These are phyloP conservation scores for Ctenosaura bakeri DNA, from an alignment of 2,797 vertebrate species.

Conservation along the genomic window DNA sequence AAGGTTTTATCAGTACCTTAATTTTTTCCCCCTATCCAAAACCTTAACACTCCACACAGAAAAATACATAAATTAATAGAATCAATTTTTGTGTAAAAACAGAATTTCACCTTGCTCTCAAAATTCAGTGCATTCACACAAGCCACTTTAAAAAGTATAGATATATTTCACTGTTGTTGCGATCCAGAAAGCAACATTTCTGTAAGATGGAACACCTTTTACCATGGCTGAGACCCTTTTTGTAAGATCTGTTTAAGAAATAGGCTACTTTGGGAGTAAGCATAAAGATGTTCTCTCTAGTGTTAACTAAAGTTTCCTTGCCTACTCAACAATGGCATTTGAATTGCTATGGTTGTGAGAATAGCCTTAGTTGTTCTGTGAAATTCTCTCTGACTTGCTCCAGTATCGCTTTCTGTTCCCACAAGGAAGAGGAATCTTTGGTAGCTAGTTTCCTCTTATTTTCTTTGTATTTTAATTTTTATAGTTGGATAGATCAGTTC, in stretches of 20 bases:
- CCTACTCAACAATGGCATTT: not conserved
- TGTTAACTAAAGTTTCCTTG: constrained; percentile 1
- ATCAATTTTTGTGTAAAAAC: not conserved
- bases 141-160: not conserved
- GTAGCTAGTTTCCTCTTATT: not conserved
- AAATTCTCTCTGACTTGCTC: not conserved
- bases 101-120: not conserved
- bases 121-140: not conserved
- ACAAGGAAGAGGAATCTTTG: not conserved
- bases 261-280: not conserved
- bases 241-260: not conserved
- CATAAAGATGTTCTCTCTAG: not conserved
- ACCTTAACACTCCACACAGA: not conserved
- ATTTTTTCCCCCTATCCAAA: not conserved
- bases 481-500: not conserved
- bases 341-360: no score
- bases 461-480: not conserved
- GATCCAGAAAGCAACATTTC: not conserved
- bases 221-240: not conserved
- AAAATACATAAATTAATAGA: not conserved
- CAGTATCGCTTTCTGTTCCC: not conserved
- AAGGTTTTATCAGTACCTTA: not conserved
- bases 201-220: not conserved
- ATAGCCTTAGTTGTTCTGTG: not conserved
- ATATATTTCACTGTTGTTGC: not conserved